Conservation (phyloP, 2,113 vertebrate species). For the Agapornis roseicollis region DNA sequence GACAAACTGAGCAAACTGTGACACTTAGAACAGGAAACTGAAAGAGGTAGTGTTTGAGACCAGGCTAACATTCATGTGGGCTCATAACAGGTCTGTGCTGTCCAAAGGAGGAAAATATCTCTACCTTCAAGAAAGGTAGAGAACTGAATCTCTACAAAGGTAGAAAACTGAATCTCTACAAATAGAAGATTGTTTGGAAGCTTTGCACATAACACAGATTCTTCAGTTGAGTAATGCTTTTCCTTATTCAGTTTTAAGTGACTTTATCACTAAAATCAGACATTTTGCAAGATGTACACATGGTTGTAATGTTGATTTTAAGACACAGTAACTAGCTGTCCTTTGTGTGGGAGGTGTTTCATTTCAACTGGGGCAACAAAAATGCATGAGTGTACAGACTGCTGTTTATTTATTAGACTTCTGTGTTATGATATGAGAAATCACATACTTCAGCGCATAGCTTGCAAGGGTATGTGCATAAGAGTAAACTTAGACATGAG, state of each 20-base stretch:
- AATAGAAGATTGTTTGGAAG: background rate
- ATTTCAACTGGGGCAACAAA: background rate
- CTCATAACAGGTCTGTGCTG: background rate
- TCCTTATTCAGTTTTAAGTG: background rate
- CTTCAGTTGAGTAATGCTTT: background rate
- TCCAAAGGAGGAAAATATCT: background rate
- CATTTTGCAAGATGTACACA: background rate
- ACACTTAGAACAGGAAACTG: background rate
- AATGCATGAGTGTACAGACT: background rate
- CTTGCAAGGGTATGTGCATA: background rate
- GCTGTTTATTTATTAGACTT: background rate
- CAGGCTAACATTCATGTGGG: background rate
- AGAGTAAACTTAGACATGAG: background rate
- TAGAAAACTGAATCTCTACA: background rate
- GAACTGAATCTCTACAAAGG: background rate
- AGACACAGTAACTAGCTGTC: background rate
- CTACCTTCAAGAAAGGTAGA: background rate
- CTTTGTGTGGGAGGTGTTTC: background rate
- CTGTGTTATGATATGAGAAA: background rate
- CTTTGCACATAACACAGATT: background rate
- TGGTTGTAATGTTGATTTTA: background rate
- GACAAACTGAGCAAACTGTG: background rate
- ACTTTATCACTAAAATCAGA: background rate
- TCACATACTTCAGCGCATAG: background rate
- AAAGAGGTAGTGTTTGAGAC: background rate